Base-by-base conservation (phyloP, 2,113 vertebrate genomes). In the Ptilonorhynchus violaceus region DNA sequence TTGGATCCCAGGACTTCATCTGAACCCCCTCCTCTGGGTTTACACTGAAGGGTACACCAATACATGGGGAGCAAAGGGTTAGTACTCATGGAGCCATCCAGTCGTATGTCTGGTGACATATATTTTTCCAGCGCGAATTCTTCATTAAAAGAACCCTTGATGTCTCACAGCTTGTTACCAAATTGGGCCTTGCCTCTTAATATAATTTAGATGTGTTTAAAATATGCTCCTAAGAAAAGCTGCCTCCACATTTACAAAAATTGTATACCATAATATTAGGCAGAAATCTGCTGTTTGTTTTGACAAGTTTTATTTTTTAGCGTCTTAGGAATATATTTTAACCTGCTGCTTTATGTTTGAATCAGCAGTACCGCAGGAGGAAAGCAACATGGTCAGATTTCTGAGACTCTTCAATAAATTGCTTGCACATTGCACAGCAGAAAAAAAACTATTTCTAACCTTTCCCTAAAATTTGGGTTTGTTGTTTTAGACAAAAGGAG, bases 81-180 rank as follows among this genome's bases (percentile, higher is more conserved):
- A 92, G 67, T 72, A 66, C 79, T 77, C 77, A 93, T 77, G 42
- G 88, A 96, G 79, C 25, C 86, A 74, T 93, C 88, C 95, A 89
- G 41, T 89, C 93, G 72, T 93, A 35, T 93, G 84, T 44, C 92
- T 96, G 83, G 86, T 93, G 90, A 94, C 93, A 94, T 92, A 91
- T 66, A 92, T 95, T 95, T 94, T 95, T 97, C 92, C 82, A 95
- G 95, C 4, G 66, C 92, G 93, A 96, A 96, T 91, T 94, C 95
- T 93, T 94, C 94, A 82, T 96, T 94, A 92, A 92, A 93, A 58
- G 74, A 95, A 63, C 63, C 78, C 96, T 96, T 97, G 95, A 96
- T 96, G 96, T 96, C 92, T 96, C 96, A 86, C 96, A 97, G 95
- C 94, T 96, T 97, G 95, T 96, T 94, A 95, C 96, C 89, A 97